Evolutionary conservation across 2,113 vertebrate genomes (phyloP), one percentile per base, ranked within the genome.

Genomic region (Empidonax alnorum): DNA sequence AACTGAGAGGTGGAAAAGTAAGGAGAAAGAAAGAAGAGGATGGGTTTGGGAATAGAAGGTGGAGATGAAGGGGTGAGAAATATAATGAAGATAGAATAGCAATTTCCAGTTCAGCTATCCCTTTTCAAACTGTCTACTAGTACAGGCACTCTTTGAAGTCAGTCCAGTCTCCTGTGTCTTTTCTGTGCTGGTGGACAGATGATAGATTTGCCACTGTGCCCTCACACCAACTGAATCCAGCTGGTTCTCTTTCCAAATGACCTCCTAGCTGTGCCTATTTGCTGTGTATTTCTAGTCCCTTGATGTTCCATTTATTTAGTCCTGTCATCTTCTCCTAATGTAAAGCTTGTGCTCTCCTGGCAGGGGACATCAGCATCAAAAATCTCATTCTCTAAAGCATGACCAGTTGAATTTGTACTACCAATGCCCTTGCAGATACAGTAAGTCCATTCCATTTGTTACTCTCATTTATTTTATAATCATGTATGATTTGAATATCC

Each of bases 171-270:
- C 87, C 81, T 49, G n/a, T 69, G 69, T 94, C 77, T 92, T 91
- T 78, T 87, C 84, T 84, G 44, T 87, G 89, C 58, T 93, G 49
- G 87, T 79, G 84, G 89, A 87, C 89, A 92, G 81, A 91, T 87
- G 94, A 96, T 50, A 95, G 73, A 95, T 96, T 96, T 95, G 91
- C 93, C 66, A 79, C 69, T 69, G 62, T 96, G 91, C 91, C 91
- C 91, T 93, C 53, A 82, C 31, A 89, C 61, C 69, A 91, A 53
- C 41, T 62, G 35, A 62, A 91, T 91, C 84, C 87, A 95, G 87
- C 87, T 87, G 77, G 25, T 82, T 96, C 62, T 82, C 55, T 85
- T 94, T 95, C 66, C 44, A 93, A 82, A 91, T 84, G 66, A 94
- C 89, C 81, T 95, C 91, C 62, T 91, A 73, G 77, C 33, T 89